These are phyloP conservation scores for Psilanteris sp. DNA, from an alignment of 1,140 invertebrate species.

Conservation along the genomic window DNA sequence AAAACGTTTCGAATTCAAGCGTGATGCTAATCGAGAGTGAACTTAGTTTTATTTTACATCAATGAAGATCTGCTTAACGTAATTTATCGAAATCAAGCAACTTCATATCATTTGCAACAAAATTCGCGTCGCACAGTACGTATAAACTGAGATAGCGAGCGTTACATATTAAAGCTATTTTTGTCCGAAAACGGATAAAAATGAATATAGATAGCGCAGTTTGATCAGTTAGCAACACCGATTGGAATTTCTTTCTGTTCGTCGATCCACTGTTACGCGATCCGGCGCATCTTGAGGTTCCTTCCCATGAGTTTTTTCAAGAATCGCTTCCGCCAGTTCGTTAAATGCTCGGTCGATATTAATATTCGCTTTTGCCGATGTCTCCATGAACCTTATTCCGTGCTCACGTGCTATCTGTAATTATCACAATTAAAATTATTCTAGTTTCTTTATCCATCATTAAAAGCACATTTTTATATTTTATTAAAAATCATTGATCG, in stretches of 20 bases:
- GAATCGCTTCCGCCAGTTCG: constrained; percentile 97
- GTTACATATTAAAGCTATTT: constrained; percentile 41
- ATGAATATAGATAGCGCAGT: constrained; percentile 15
- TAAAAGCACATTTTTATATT: too few species aligned
- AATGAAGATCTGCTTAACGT: too few species aligned
- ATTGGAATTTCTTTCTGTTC: constrained; percentile 78
- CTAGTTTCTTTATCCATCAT: too few species aligned
- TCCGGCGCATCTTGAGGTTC: constrained; percentile 85
- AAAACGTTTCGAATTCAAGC: too few species aligned
- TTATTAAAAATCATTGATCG: too few species aligned
- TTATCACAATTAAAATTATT: neutral
- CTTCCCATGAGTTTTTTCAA: constrained; percentile 89
- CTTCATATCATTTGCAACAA: constrained; percentile 1
- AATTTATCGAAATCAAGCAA: neutral
- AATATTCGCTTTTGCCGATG: constrained; percentile 98
- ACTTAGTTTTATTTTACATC: constrained; percentile 14
- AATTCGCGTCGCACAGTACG: constrained; percentile 5
- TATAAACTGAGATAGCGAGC: constrained; percentile 7
- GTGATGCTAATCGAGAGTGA: constrained; percentile 13
- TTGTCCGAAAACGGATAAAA: constrained; percentile 15
- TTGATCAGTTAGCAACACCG: constrained; percentile 75
- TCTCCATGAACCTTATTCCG: constrained; percentile 98
- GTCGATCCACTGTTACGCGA: constrained; percentile 83
- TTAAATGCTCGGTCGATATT: constrained; percentile 99
- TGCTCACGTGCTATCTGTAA: constrained; percentile 97